Evolutionary conservation across 2,888 invertebrate species (phyloP), one percentile per base, ranked within the genome.

Genomic region (Cheilosia scutellata): DNA sequence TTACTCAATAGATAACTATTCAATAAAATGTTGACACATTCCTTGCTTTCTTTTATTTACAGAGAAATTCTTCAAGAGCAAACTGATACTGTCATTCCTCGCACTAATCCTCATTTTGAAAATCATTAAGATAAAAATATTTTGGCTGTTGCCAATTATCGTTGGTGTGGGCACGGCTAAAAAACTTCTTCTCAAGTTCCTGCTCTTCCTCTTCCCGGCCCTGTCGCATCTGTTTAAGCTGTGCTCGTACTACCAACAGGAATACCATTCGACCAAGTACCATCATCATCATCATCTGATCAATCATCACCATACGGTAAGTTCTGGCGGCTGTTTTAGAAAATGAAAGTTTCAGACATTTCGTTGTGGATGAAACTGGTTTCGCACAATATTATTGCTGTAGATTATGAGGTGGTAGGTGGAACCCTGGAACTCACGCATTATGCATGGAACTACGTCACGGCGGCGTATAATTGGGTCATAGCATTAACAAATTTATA

Each of bases 211-310:
- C 47, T 96, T 97, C 92, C 97, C 97, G 0, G 96, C 96, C 0
- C 92, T 97, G 83, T 95, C 96, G 72, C 96, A 97, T 90, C 94
- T 97, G 82, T 97, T 97, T 93, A 97, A 97, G 91, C 93, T 97
- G 16, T 97, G 97, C 91, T 96, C 96, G 5, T 96, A 96, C 93
- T 97, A 96, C 89, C 96, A 96, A 88, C 95, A 95, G 88, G 94
- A 94, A 87, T 95, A 94, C 89, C 95, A 96, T 88, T 94, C 94
- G 16, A 95, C 96, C 55, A 96, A 96, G 90, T 96, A 94, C 89
- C 96, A 97, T 91, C 96, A 96, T 89, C 96, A 96, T 90, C 96
- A 96, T 89, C 96, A 96, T 91, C 93, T 96, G 92, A 95, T 96
- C 79, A 95, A 96, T 47, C 96, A 96, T 93, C 95, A 96, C 92